Evolutionary conservation across 2,797 vertebrate genomes (phyloP).

Genomic region (Margarornis squamiger): DNA sequence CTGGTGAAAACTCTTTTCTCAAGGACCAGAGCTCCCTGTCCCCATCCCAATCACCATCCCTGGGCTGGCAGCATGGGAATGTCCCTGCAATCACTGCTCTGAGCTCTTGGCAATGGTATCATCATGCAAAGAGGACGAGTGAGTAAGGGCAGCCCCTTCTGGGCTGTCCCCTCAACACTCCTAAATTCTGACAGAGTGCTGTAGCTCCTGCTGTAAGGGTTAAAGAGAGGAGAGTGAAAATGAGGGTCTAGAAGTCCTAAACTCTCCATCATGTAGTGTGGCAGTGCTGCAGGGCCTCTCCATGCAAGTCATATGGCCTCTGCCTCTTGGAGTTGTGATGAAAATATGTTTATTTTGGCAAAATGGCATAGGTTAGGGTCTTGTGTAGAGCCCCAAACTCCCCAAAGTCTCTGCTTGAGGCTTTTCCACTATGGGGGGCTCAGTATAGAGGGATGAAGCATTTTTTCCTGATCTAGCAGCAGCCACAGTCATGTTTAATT

Average conservation of each 20-base stretch:
- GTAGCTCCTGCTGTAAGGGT: not conserved
- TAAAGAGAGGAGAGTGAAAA: not conserved
- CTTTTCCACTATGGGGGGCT: not conserved
- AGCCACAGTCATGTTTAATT: not conserved
- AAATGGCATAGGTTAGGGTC: not conserved
- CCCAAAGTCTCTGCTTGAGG: not conserved
- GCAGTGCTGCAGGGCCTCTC: not conserved
- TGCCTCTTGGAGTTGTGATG: not conserved
- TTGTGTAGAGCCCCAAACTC: not conserved
- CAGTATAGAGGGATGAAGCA: not conserved
- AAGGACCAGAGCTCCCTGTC: not conserved
- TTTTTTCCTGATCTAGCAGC: not conserved
- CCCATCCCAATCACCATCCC: fast-evolving
- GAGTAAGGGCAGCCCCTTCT: not conserved
- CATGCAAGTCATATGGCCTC: not conserved
- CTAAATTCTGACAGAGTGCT: not conserved
- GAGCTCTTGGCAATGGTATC: not conserved
- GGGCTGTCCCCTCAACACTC: not conserved
- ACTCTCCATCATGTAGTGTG: fast-evolving
- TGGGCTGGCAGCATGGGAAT: fast-evolving
- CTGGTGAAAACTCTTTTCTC: not conserved
- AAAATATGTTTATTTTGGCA: not conserved
- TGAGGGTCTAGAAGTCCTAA: not conserved
- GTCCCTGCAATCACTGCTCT: not conserved
- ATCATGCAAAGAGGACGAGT: not conserved